Evolutionary conservation across 2,797 vertebrate genomes (phyloP).

Genomic region (Iguana delicatissima): DNA sequence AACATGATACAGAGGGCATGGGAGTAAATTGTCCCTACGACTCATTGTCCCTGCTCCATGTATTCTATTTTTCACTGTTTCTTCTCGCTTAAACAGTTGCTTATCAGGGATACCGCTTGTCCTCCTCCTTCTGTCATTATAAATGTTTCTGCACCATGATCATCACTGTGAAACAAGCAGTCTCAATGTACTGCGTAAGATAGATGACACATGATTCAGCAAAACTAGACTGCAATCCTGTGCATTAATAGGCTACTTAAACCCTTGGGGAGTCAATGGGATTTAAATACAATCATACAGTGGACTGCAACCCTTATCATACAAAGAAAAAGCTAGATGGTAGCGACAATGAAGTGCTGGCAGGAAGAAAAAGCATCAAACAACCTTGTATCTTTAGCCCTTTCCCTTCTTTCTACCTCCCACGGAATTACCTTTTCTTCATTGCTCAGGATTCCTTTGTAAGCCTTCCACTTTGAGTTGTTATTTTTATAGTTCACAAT

Average conservation of each 20-base stretch:
- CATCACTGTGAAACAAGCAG: background rate
- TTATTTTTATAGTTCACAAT: constrained; percentile 83
- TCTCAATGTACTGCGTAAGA: background rate
- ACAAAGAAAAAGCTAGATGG: background rate
- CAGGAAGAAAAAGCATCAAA: background rate
- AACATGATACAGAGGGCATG: background rate
- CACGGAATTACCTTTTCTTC: constrained; percentile 82
- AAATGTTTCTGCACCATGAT: background rate
- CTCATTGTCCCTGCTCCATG: background rate
- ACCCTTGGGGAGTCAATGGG: background rate
- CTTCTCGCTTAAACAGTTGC: background rate
- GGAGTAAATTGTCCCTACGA: background rate
- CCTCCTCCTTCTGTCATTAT: background rate
- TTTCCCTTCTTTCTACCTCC: background rate
- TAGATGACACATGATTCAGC: background rate
- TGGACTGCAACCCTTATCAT: background rate
- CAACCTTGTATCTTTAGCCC: background rate
- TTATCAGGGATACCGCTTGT: background rate
- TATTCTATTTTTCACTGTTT: background rate
- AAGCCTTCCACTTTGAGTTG: constrained; percentile 84
- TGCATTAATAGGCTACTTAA: background rate
- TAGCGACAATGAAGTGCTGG: background rate
- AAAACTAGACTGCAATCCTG: background rate
- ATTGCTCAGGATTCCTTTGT: constrained; percentile 80
- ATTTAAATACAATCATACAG: background rate